Evolutionary conservation across 2,888 invertebrate genomes (phyloP).

Genomic region (Ormyrus rosae): DNA sequence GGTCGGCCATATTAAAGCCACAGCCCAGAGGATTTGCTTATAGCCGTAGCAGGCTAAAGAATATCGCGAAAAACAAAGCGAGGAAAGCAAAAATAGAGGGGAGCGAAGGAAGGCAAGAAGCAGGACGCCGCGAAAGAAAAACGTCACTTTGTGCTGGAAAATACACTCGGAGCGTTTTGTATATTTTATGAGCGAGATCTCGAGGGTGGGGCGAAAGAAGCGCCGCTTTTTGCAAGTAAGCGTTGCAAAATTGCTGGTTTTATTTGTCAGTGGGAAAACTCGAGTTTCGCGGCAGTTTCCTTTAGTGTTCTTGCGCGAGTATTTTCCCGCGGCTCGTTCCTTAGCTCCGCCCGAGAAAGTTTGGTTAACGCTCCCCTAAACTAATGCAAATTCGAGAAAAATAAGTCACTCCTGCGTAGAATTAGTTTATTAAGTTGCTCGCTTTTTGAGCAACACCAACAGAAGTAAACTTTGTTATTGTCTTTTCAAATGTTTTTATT

Average conservation of each 20-base stretch:
- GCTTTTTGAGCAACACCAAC: too few species aligned
- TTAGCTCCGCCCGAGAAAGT: too few species aligned
- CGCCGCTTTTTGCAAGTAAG: slow-evolving; percentile 7
- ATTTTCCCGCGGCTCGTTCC: too few species aligned
- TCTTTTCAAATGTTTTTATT: too few species aligned
- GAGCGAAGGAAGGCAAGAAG: neutral
- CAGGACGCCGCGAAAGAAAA: neutral
- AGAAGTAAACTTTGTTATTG: too few species aligned
- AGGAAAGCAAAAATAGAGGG: neutral
- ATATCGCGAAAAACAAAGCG: slow-evolving; percentile 22
- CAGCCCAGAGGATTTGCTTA: slow-evolving; percentile 34
- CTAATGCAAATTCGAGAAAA: neutral
- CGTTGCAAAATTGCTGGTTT: neutral
- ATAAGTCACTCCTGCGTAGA: neutral
- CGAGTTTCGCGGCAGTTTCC: too few species aligned
- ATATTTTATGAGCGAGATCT: slow-evolving; percentile 1
- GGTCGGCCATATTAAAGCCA: slow-evolving; percentile 34
- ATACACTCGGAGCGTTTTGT: slow-evolving; percentile 11
- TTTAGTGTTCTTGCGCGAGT: too few species aligned
- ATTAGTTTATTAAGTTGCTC: too few species aligned
- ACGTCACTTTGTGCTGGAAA: slow-evolving; percentile 5
- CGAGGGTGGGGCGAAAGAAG: neutral
- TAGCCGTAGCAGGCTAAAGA: slow-evolving; percentile 11
- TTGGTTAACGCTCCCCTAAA: too few species aligned
- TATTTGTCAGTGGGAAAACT: neutral